Evolutionary conservation across 1,140 invertebrate genomes (phyloP).

Genomic region (Dreissena polymorpha): DNA sequence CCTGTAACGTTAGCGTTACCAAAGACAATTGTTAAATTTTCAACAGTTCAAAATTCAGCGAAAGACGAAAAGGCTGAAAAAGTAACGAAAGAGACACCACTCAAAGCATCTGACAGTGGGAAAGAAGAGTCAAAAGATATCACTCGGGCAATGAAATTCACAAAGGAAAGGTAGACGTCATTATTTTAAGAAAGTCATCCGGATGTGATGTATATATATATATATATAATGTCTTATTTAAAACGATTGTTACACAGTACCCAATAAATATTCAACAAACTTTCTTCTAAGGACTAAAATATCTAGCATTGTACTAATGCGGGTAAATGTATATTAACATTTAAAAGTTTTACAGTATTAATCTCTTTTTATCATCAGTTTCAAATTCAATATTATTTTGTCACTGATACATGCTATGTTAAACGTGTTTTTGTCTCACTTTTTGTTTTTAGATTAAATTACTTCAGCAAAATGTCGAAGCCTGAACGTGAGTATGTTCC

Average conservation of each 20-base stretch:
- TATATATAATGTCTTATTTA: too few relatives aligned
- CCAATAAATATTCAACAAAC: too few relatives aligned
- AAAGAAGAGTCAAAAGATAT: neutral
- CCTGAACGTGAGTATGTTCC: conserved; percentile 9
- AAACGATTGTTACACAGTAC: too few relatives aligned
- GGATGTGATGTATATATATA: too few relatives aligned
- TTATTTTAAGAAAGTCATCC: neutral
- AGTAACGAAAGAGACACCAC: neutral
- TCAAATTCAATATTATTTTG: too few relatives aligned
- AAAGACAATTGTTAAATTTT: conserved; percentile 35
- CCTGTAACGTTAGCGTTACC: conserved; percentile 12
- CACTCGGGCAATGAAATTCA: conserved; percentile 27
- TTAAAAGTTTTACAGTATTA: too few relatives aligned
- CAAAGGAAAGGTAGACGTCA: conserved; percentile 20
- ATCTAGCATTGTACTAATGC: too few relatives aligned
- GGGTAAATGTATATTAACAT: too few relatives aligned
- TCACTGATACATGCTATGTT: neutral
- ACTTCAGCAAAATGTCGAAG: conserved; percentile 36
- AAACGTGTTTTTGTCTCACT: neutral
- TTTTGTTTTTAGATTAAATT: conserved; percentile 21
- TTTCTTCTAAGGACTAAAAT: too few relatives aligned
- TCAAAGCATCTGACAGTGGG: neutral
- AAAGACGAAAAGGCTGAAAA: neutral
- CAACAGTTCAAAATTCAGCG: conserved; percentile 4
- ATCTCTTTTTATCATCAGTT: too few relatives aligned